Conservation (phyloP, 2,113 vertebrate genomes). For the Sturnira hondurensis region DNA sequence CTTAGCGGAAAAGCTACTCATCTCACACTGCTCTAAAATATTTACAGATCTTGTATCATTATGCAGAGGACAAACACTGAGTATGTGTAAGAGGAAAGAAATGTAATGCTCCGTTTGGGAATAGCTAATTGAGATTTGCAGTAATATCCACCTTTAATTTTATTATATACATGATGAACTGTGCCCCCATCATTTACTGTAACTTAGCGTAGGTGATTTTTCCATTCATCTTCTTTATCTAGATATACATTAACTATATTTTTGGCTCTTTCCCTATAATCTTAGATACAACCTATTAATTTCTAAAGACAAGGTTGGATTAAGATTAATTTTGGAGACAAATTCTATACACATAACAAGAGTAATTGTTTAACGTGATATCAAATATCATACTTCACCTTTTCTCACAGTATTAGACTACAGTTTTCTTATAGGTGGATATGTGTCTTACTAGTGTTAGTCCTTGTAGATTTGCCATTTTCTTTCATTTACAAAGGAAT, state of each 20-base stretch:
- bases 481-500: background rate
- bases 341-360: background rate
- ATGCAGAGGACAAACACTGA: background rate
- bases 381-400: background rate
- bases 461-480: background rate
- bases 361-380: background rate
- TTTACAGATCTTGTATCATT: background rate
- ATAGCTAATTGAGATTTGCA: constrained; percentile 45
- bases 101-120: constrained; percentile 29
- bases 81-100: background rate
- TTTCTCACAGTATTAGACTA: background rate
- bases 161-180: background rate
- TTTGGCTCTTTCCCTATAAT: background rate
- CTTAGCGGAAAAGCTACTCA: background rate
- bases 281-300: background rate
- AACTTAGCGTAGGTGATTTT: background rate
- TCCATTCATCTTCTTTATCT: background rate
- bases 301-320: background rate
- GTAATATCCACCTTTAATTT: constrained; percentile 53
- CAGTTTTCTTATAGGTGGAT: background rate
- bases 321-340: background rate
- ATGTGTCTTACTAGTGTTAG: background rate
- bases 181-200: background rate
- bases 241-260: background rate
- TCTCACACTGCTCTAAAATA: constrained; percentile 7